A percentile compares a stretch with the other conserved stretches of the same genome.
phyloP scores from a whole-genome alignment of 1,140 invertebrate genomes.

The Nylanderia fulva region DNA sequence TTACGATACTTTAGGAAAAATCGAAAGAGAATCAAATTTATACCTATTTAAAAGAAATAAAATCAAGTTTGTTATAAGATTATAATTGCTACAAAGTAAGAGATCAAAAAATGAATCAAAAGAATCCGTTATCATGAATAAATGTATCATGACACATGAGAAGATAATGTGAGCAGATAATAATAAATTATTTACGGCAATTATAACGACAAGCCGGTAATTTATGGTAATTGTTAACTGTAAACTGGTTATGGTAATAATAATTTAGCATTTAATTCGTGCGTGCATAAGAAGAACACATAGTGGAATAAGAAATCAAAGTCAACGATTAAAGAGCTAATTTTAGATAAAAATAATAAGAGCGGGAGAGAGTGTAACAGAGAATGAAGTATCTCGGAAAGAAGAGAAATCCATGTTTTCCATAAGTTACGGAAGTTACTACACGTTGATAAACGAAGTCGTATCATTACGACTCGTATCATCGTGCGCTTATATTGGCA shows the following conservation, averaged over 20 bases:
- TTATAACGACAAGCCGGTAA: conserved; percentile 10
- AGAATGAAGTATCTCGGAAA: not conserved
- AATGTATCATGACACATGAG: not conserved
- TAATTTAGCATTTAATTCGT: conserved; percentile 21
- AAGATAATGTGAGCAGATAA: conserved; percentile 23
- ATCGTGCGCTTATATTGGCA: conserved; percentile 23
- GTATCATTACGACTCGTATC: not conserved
- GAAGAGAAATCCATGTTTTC: conserved; percentile 19
- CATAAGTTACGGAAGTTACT: conserved; percentile 20
- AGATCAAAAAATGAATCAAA: not conserved
- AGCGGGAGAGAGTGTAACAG: not conserved
- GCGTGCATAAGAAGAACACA: not conserved
- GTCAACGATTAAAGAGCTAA: not conserved
- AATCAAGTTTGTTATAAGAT: not conserved
- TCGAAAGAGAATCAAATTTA: not conserved
- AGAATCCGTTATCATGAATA: conserved; percentile 2
- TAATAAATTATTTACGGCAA: not conserved
- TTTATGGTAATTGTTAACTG: not conserved
- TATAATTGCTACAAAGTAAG: not conserved
- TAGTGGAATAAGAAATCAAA: not conserved
- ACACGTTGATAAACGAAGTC: conserved; percentile 10
- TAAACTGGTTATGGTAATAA: conserved; percentile 5
- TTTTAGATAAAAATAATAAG: not conserved
- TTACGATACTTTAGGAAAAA: conserved; percentile 16
- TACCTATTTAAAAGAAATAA: not conserved